Base-by-base conservation (phyloP, 2,888 invertebrate species). In the Zele albiditarsus region DNA sequence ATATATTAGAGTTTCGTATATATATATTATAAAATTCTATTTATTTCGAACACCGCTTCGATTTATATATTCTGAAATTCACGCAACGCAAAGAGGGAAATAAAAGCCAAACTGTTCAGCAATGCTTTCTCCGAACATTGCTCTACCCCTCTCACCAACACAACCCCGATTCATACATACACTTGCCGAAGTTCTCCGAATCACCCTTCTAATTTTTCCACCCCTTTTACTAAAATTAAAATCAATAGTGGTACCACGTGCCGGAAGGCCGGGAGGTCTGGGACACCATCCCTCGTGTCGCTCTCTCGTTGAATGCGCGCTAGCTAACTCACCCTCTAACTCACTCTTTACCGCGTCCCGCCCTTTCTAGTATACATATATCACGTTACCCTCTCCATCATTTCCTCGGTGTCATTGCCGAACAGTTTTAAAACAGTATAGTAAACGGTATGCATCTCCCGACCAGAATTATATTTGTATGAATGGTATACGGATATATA, bases 141-240 rank as follows among this genome's bases (percentile, higher is more conserved):
- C 83, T 81, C 84, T 57, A 80, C 83, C 79, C 82, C 82, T 77
- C 60, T 79, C 46, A 67, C 77, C 79, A 79, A 79, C 79, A 75
- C 77, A 67, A 70, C 77, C 78, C 78, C 71, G 16, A 3, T 25
- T 25, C 25, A 23, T 42, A 23, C 49, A 25, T 31, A 53, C 68
- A 53, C 67, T 67, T 70, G 62, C 66, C 67, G 57, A 75, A 67
- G 77, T 80, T 78, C 82, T 82, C 81, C 82, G 82, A 84, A 84
- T 87, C 86, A 88, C 89, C 89, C 89, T 88, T 89, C 89, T 89
- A 89, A 89, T 89, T 89, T 89, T 89, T 88, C 89, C 89, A 89
- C 89, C 89, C 88, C 88, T 89, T 89, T 89, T 87, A 87, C 89
- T 89, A 89, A 89, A 89, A 89, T 89, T 89, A 89, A 89, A 89